These are phyloP conservation scores for Hedychridium roseum DNA, from an alignment of 2,888 invertebrate genomes.

Conservation along the genomic window DNA sequence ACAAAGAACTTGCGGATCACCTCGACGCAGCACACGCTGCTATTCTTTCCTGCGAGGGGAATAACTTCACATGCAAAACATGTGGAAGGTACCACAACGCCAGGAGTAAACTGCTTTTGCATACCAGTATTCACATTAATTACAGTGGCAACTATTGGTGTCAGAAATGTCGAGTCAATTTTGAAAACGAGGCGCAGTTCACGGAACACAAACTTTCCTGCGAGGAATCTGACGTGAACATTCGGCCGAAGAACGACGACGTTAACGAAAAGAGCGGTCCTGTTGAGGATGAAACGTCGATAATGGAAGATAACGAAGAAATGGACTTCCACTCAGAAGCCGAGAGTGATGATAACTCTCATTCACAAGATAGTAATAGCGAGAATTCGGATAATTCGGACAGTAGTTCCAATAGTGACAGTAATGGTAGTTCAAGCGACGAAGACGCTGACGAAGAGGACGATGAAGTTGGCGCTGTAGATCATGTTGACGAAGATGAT, in stretches of 20 bases:
- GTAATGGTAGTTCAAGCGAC: conserved; percentile 34
- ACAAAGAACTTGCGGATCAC: conserved; percentile 65
- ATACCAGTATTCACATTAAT: conserved; percentile 69
- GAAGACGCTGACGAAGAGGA: conserved; percentile 34
- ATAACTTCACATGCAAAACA: conserved; percentile 68
- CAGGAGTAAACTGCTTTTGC: conserved; percentile 67
- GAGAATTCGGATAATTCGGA: conserved; percentile 29
- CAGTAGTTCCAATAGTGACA: conserved; percentile 35
- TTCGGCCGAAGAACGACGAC: conserved; percentile 22
- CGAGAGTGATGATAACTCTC: conserved; percentile 42
- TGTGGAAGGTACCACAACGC: conserved; percentile 69
- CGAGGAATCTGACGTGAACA: conserved; percentile 20
- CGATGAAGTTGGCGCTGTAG: conserved; percentile 22
- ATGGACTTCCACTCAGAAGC: conserved; percentile 37
- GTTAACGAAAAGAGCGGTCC: conserved; percentile 37
- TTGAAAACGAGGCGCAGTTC: conserved; percentile 49
- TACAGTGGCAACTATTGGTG: conserved; percentile 56
- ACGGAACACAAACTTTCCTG: conserved; percentile 49
- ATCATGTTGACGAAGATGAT: conserved; percentile 20
- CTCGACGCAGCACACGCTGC: conserved; percentile 65
- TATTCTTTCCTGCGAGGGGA: conserved; percentile 66
- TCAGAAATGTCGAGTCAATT: conserved; percentile 50
- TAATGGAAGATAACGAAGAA: conserved; percentile 36
- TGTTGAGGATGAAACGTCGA: conserved; percentile 32
- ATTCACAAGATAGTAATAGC: conserved; percentile 41